Evolutionary conservation across 2,888 invertebrate species (phyloP), one percentile per base, ranked within the genome.

Genomic region (Eurytoma californica): DNA sequence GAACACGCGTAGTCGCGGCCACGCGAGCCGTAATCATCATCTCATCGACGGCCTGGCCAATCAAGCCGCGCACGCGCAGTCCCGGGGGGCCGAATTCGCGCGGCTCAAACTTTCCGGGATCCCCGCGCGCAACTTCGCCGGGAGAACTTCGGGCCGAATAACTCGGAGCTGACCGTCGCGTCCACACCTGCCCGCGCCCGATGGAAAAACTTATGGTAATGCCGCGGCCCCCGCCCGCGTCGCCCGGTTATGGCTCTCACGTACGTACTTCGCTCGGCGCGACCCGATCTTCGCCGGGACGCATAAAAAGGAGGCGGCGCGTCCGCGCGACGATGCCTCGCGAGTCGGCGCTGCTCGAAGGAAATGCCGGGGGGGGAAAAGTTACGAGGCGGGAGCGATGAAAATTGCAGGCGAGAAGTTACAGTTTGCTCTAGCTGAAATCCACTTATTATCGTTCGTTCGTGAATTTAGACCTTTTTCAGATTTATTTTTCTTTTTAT

Each of bases 1-100:
- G 30, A 47, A 53, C 60, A 57, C 9, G 14, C 30, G 18, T 51
- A 7, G 14, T 30, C 24, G 14, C 57, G 30, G 12, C 49, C 67
- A 13, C 20, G 30, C 30, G 47, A 60, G 20, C 60, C 47, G 53
- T 77, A 77, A 77, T 77, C 66, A 77, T 77, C 66, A 77, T 77
- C 66, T 77, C 72, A 77, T 72, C 72, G 70, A 77, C 30, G 66
- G 57, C 66, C 18, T 14, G 16, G n/a, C 47, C 2, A 18, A 7
- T 9, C 13, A 39, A 3, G 14, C 28, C 28, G 28, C 12, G 61
- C 28, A 28, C 3, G 13, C 61, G 61, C 30, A n/a, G 53, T 61
- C 63, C 61, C 63, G 61, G 24, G 24, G 30, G 63, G 18, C 47
- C 13, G 24, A 74, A 74, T 74, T 74, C 66, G 58, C 66, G 49